Base-by-base conservation (phyloP, 1,140 invertebrate species). In the Formica exsecta region DNA sequence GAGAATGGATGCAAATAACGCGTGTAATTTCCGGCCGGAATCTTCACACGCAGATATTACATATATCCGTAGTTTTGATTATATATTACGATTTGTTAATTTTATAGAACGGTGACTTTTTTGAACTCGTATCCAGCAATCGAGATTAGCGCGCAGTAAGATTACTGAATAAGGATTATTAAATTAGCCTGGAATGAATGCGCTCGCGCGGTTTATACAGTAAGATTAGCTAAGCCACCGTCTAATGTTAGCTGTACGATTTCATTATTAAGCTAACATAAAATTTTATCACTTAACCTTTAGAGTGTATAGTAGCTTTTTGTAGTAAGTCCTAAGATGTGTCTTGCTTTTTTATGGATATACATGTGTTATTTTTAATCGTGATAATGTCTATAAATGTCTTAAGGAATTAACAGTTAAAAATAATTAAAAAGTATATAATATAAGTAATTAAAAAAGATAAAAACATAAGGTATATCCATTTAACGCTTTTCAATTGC, bases 151-250 rank as follows among this genome's bases (percentile, higher is more conserved):
- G 76, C 87, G 65, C 80, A 89, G 64, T 83, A 87, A 66, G 76
- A 76, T 87, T 83, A 85, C 70, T 68, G 59, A 81, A 68, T 91
- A 90, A 89, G 87, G 59, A 85, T 83, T 87, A 86, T 84, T 89
- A 83, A 87, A 87, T 87, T 91, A 91, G 76, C 59, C 22, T 89
- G 77, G 76, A 87, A 22, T 77, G 84, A 68, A 65, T 75, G 88
- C 74, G 85, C 64, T 38, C 51, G 48, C 48, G 48, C 48, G 54
- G 86, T 88, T 90, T 89, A 86, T 71, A 91, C 86, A 91, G 90
- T 92, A 92, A 92, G 91, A 88, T 89, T 92, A 91, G 54, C 86
- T 92, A 92, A 92, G 91, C 62, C 54, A 83, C 66, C 66, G 57
- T 62, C 44, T n/a, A 54, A 68, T 61, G 74, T 86, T 90, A 89